Conservation (phyloP, 1,140 invertebrate genomes). For the Littorina saxatilis region DNA sequence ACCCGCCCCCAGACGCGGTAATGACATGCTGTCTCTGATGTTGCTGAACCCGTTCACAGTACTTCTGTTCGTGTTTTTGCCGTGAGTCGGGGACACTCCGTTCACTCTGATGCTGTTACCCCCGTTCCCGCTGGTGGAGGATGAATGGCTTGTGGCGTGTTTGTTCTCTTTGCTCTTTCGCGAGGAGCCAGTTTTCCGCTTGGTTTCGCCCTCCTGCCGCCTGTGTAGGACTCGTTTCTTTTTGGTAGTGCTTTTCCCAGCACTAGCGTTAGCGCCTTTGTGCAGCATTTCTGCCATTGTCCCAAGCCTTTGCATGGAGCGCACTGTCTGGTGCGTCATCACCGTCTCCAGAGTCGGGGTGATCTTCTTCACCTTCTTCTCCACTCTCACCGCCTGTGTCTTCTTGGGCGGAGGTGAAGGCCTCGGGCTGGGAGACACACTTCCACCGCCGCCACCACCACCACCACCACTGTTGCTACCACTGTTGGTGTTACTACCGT, state of each 20-base stretch:
- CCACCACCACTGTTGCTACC: not conserved
- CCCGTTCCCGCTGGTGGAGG: not conserved
- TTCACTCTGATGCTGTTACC: not conserved
- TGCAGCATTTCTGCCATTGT: not conserved
- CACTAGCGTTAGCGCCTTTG: not conserved
- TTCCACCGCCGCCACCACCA: not conserved
- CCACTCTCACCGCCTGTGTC: not conserved
- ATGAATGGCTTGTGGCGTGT: no score
- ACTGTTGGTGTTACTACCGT: not conserved
- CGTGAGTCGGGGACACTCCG: not conserved
- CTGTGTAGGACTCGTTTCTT: slow-evolving; percentile 13
- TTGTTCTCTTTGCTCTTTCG: no score
- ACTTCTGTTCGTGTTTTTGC: not conserved
- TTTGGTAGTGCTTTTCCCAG: not conserved
- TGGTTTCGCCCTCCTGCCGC: not conserved
- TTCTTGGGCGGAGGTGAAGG: slow-evolving; percentile 8
- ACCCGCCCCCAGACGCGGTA: slow-evolving; percentile 1
- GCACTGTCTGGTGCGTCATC: slow-evolving; percentile 7
- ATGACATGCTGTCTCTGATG: slow-evolving; percentile 18
- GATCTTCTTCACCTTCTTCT: slow-evolving; percentile 29
- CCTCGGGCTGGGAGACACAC: not conserved
- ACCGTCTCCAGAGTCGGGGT: slow-evolving; percentile 27
- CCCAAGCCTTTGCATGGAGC: not conserved
- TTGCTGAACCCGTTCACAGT: not conserved
- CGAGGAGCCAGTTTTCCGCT: not conserved